Percentiles rank a stretch among this genome's conserved stretches.
These are phyloP conservation scores for Nematolebias whitei DNA, from an alignment of 2,113 vertebrate genomes.

Conservation along the genomic window DNA sequence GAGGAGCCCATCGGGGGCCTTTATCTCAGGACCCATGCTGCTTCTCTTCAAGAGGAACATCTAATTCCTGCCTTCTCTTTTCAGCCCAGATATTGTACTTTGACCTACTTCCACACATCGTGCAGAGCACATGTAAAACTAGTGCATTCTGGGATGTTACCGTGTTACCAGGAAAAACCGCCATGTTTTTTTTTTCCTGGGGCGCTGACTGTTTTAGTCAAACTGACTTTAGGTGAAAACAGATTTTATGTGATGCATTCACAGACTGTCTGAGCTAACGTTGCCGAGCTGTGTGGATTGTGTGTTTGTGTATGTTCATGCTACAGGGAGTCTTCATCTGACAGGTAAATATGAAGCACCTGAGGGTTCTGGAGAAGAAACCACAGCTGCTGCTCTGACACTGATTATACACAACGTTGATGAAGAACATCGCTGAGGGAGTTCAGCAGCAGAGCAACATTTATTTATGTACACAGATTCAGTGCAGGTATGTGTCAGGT, in stretches of 20 bases:
- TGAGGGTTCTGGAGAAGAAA: conserved; percentile 29
- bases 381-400: conserved; percentile 32
- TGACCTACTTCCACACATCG: too few species aligned
- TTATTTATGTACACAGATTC: conserved; percentile 5
- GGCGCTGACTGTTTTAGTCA: too few species aligned
- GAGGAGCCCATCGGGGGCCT: too few species aligned
- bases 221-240: too few species aligned
- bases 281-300: conserved; percentile 1
- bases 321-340: background rate
- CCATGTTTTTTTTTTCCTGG: too few species aligned
- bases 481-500: background rate
- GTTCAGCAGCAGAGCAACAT: conserved; percentile 17
- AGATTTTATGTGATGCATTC: background rate
- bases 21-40: too few species aligned
- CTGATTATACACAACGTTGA: conserved; percentile 31
- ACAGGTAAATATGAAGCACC: conserved; percentile 45
- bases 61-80: too few species aligned
- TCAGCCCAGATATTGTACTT: too few species aligned
- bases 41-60: too few species aligned
- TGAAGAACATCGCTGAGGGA: conserved; percentile 21
- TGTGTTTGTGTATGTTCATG: background rate
- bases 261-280: conserved; percentile 14
- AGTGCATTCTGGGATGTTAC: too few species aligned
- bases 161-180: too few species aligned
- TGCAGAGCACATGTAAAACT: too few species aligned